Base-by-base conservation (phyloP, 2,113 vertebrate genomes). In the Chaenocephalus aceratus region DNA sequence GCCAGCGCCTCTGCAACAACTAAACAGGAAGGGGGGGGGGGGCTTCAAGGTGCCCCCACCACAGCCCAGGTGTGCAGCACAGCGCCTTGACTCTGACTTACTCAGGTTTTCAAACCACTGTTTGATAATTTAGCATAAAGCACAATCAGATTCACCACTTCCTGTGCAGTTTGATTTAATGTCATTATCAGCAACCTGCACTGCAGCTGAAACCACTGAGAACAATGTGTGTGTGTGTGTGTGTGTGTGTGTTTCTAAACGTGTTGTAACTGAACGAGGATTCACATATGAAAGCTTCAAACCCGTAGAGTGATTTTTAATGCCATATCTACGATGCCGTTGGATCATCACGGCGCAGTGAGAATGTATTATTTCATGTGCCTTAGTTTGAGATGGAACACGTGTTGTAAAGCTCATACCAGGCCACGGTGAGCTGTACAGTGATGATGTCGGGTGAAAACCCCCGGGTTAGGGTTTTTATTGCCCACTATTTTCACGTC, bases 1-100 rank as follows among this genome's bases (percentile, higher is more conserved):
- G 75, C 84, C 94, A 88, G 45, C 93, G 89, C 21, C 82, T 93
- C 13, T 93, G 86, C 88, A 95, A 93, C 92, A 94, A 92, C 89
- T 95, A 83, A 94, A 2, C 16, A 10, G 53, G 0, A 23, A 3
- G 13, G 56, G n/a, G n/a, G 52, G n/a, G 52, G 6, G 46, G 41
- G 44, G 30, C 62, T 53, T 60, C 18, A 64, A 63, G 74, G 58
- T 49, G 58, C 56, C 57, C 54, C 54, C 36, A 26, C 30, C 54
- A 21, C 11, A 26, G 67, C 53, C 6, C 21, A 49, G 15, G 5
- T 41, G 36, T 52, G 21, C 48, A 61, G 62, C 66, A 44, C 66
- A 23, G 73, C 70, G 65, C 57, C 54, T 57, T 21, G 11, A 61
- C 23, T 34, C 62, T 34, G 4, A 60, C 14, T 16, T n/a, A 57